A percentile compares a stretch with the other conserved stretches of the same genome.
These are phyloP conservation scores for Latheticus oryzae DNA, from an alignment of 2,888 invertebrate species.

Conservation along the genomic window DNA sequence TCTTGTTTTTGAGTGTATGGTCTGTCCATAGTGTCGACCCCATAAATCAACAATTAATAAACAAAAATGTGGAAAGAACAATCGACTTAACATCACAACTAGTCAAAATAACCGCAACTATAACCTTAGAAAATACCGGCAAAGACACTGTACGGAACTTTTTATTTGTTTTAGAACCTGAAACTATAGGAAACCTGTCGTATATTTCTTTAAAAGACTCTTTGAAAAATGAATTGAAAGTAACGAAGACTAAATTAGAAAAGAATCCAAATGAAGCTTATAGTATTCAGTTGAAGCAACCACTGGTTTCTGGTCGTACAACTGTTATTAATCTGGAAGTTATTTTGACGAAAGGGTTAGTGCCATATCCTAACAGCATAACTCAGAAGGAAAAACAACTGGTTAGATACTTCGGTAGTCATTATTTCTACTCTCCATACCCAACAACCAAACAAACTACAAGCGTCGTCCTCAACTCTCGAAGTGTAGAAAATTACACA, in stretches of 20 bases:
- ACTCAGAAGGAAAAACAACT: conserved; percentile 94
- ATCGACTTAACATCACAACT: conserved; percentile 91
- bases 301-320: conserved; percentile 71
- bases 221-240: conserved; percentile 70
- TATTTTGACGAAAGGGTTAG: conserved; percentile 79
- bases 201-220: conserved; percentile 79
- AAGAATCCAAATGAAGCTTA: conserved; percentile 62
- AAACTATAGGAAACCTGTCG: conserved; percentile 74
- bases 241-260: conserved; percentile 65
- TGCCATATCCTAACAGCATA: conserved; percentile 89
- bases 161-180: conserved; percentile 77
- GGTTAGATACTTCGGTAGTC: conserved; percentile 86
- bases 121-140: conserved; percentile 87
- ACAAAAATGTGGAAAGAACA: conserved; percentile 85
- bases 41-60: conserved; percentile 71
- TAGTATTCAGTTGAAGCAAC: conserved; percentile 69
- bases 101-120: conserved; percentile 82
- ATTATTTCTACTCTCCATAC: conserved; percentile 89
- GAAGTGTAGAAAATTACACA: conserved; percentile 84
- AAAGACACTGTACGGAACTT: conserved; percentile 78
- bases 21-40: conserved; percentile 45
- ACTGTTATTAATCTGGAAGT: conserved; percentile 75
- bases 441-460: conserved; percentile 84
- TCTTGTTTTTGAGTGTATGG: conserved; percentile 43
- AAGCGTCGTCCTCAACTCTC: conserved; percentile 79